phyloP scores from a whole-genome alignment of 2,113 vertebrate genomes.

The Nesoenas mayeri region DNA sequence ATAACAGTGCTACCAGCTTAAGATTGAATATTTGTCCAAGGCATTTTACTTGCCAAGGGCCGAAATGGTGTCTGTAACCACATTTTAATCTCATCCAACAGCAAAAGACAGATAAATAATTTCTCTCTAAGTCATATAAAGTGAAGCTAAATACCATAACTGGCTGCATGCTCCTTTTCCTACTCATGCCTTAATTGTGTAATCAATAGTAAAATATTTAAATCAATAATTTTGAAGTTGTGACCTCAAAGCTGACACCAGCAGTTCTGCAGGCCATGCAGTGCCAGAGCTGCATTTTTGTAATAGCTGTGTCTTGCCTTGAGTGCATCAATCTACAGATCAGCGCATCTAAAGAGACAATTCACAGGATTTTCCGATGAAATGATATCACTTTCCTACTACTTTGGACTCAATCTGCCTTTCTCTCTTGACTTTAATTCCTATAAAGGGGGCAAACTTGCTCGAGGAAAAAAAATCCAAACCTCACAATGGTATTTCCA shows the following conservation, averaged over 20 bases:
- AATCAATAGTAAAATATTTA: slow-evolving; percentile 22
- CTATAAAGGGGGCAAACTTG: not conserved
- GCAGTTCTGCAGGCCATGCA: not conserved
- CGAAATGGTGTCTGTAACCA: not conserved
- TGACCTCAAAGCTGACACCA: not conserved
- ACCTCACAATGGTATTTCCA: not conserved
- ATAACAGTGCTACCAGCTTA: not conserved
- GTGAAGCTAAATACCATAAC: not conserved
- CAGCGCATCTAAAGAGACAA: not conserved
- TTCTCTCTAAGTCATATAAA: not conserved
- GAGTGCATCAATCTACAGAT: not conserved
- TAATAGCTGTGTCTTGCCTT: not conserved
- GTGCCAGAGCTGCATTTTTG: not conserved
- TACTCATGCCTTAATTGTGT: not conserved
- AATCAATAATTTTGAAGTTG: slow-evolving; percentile 28
- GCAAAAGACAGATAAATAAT: slow-evolving; percentile 24
- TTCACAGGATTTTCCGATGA: not conserved
- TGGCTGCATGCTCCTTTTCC: not conserved
- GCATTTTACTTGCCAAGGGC: not conserved
- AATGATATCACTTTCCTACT: not conserved
- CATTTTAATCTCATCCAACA: not conserved
- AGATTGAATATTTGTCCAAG: not conserved
- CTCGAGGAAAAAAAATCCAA: not conserved
- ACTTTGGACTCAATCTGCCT: not conserved
- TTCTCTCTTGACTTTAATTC: not conserved